Conservation (phyloP, 2,888 invertebrate species). For the Lepas anatifera region DNA sequence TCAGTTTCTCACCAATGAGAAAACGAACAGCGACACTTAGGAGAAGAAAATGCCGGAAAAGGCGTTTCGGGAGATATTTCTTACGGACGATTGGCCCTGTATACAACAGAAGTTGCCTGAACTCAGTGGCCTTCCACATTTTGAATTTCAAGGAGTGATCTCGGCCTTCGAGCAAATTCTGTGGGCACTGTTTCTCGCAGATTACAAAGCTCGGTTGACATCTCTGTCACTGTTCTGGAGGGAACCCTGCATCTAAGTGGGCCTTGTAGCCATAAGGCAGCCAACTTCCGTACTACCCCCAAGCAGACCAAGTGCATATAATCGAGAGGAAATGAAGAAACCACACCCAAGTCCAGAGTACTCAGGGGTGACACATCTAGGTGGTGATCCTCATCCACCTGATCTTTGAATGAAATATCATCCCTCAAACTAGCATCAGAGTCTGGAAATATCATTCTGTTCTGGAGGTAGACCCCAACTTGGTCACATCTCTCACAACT, state of each 20-base stretch:
- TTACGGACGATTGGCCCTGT: background rate
- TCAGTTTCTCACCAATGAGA: background rate
- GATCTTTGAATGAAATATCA: background rate
- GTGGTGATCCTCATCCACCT: background rate
- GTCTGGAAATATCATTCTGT: background rate
- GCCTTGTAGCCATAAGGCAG: background rate
- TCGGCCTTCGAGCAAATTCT: background rate
- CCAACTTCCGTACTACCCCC: background rate
- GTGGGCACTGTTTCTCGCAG: background rate
- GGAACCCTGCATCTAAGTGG: background rate
- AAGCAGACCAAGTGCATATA: too few relatives aligned
- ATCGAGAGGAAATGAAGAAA: background rate
- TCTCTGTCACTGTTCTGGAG: background rate
- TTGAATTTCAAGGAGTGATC: background rate
- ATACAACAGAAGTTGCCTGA: background rate
- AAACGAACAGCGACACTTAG: background rate
- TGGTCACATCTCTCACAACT: background rate
- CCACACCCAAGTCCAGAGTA: background rate
- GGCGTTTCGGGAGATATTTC: background rate
- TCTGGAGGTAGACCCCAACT: background rate
- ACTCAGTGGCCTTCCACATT: background rate
- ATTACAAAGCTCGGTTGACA: background rate
- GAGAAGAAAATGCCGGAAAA: background rate
- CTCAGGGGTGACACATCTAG: background rate
- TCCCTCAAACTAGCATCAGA: background rate